Percentiles rank a stretch among this genome's conserved stretches.
phyloP scores from a whole-genome alignment of 2,113 vertebrate species.

The Halichoerus grypus region DNA sequence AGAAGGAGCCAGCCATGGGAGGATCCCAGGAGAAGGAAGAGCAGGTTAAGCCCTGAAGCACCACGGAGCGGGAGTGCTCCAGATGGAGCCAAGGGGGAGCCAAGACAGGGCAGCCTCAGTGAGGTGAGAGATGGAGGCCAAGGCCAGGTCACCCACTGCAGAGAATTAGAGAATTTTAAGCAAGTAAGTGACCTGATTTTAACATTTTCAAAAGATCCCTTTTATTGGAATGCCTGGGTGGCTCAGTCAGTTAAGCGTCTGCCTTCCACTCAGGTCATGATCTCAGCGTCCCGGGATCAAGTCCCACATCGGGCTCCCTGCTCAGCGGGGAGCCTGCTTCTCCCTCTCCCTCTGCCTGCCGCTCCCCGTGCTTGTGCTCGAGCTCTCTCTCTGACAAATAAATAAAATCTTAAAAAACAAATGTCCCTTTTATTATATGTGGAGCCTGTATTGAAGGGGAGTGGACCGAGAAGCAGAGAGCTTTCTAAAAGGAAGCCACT shows the following conservation, averaged over 20 bases:
- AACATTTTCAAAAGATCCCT: not conserved
- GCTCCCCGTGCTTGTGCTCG: not conserved
- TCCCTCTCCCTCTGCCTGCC: not conserved
- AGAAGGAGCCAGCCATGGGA: not conserved
- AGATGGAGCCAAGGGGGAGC: fast-evolving
- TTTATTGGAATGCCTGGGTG: not conserved
- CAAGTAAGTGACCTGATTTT: not conserved
- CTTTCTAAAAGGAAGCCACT: not conserved
- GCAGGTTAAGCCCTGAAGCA: not conserved
- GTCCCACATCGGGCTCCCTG: not conserved
- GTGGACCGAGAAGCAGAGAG: not conserved
- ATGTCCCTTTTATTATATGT: not conserved
- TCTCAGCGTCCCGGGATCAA: fast-evolving
- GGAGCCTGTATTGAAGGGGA: not conserved
- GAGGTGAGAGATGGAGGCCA: not conserved
- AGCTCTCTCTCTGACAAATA: no score
- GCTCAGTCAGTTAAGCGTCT: not conserved
- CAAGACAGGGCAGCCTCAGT: fast-evolving
- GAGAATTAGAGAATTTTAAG: not conserved
- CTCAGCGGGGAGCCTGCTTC: not conserved
- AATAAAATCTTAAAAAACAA: not conserved
- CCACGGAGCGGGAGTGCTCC: fast-evolving
- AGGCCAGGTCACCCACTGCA: not conserved
- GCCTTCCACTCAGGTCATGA: not conserved
- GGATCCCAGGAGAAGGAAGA: not conserved